Base-by-base conservation (phyloP, 2,113 vertebrate genomes). In the Trogon melanurus region DNA sequence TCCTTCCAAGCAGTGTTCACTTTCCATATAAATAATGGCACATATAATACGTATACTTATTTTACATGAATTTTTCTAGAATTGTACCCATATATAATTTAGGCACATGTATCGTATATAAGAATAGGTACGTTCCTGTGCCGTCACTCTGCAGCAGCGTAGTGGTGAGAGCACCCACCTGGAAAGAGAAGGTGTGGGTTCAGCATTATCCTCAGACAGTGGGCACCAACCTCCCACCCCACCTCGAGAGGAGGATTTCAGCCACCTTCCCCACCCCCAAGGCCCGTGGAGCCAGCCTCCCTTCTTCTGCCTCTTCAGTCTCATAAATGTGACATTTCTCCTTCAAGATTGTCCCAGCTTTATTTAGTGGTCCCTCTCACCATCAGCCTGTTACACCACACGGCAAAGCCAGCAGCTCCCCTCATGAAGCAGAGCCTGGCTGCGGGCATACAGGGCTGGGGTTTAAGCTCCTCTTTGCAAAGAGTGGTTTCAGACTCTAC, bases 181-280 rank as follows among this genome's bases (percentile, higher is more conserved):
- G 66, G 32, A 6, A 25, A 4, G 16, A 51, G 56, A 29, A 64
- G 50, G 7, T 8, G 23, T 3, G 15, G 29, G 26, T 4, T 25
- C 22, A 20, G 48, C 3, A 22, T 3, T 30, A 38, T 38, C n/a
- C n/a, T 26, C 1, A 2, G 14, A 1, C 1, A 5, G 22, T 9
- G 78, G 47, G 13, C 18, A 4, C 5, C 71, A 23, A 17, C 11
- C 44, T 76, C 51, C 27, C 58, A 16, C 3, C 56, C 44, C 19
- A 1, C 20, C 44, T 30, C 1, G 1, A 14, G 6, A 41, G 38
- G 38, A 47, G 15, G 2, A 8, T 10, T 29, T 26, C 17, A 22
- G 57, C 27, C n/a, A 9, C 14, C 57, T 14, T 32, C 36, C 80
- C 25, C 20, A 11, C 19, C n/a, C 47, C 36, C 2, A 2, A 12